These are phyloP conservation scores for Lasius fuliginosus DNA, from an alignment of 2,888 invertebrate genomes.

Conservation along the genomic window DNA sequence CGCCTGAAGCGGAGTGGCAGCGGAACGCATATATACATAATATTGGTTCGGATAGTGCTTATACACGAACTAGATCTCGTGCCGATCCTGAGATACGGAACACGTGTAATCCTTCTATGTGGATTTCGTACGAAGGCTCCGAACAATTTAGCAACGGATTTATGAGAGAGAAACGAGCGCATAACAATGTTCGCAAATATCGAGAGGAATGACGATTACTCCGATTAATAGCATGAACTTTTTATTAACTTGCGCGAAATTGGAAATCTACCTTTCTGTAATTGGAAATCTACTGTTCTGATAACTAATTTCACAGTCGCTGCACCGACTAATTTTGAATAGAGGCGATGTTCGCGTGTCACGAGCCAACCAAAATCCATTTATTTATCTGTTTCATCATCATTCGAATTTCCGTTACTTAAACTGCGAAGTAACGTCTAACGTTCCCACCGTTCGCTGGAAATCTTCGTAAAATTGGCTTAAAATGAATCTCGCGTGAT, in stretches of 20 bases:
- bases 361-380: neutral
- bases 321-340: neutral
- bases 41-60: slow-evolving; percentile 59
- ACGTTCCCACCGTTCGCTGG: slow-evolving; percentile 47
- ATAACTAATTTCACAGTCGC: slow-evolving; percentile 20
- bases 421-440: slow-evolving; percentile 48
- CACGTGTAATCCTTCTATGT: slow-evolving; percentile 26
- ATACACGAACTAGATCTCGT: slow-evolving; percentile 58
- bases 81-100: slow-evolving; percentile 38
- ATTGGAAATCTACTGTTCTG: slow-evolving; percentile 12
- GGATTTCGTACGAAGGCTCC: neutral
- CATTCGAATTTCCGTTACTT: slow-evolving; percentile 29
- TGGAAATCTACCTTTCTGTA: slow-evolving; percentile 13
- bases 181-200: neutral
- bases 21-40: slow-evolving; percentile 11
- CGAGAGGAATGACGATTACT: neutral
- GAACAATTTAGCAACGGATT: slow-evolving; percentile 18
- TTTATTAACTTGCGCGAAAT: slow-evolving; percentile 6
- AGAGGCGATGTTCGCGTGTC: slow-evolving; percentile 31
- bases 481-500: slow-evolving; percentile 45
- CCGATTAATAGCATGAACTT: slow-evolving; percentile 7
- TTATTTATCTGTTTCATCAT: slow-evolving; percentile 47
- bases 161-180: neutral
- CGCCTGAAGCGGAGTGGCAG: slow-evolving; percentile 10
- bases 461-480: slow-evolving; percentile 55